Percentiles rank a stretch among this genome's conserved stretches.
Conservation (phyloP, 2,113 vertebrate genomes). For the Octodon degus region DNA sequence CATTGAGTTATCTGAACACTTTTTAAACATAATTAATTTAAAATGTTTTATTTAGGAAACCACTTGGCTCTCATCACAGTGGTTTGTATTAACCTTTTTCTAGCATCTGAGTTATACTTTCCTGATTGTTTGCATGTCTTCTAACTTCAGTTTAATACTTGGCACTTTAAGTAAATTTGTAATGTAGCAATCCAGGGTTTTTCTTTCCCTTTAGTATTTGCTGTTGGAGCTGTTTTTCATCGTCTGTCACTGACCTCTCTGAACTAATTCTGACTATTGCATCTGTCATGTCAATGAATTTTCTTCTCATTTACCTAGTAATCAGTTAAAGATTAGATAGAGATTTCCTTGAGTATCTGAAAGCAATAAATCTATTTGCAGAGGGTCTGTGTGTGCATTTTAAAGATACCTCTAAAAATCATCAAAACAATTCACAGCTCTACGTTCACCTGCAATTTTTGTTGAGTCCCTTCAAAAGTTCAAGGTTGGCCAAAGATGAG, state of each 20-base stretch:
- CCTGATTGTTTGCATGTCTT: not conserved
- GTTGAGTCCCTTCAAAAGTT: not conserved
- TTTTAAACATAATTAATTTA: not conserved
- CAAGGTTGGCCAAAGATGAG: not conserved
- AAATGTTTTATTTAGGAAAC: not conserved
- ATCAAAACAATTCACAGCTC: not conserved
- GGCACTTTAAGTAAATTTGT: not conserved
- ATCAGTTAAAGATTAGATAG: not conserved
- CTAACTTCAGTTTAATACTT: not conserved
- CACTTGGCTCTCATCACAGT: not conserved
- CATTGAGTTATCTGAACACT: not conserved
- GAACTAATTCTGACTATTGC: not conserved
- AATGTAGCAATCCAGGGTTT: not conserved
- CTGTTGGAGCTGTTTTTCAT: not conserved
- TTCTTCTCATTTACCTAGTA: not conserved
- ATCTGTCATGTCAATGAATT: not conserved
- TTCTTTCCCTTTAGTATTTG: not conserved
- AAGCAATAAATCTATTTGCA: not conserved
- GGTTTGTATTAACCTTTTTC: not conserved
- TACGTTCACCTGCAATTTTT: not conserved
- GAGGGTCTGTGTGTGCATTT: not conserved
- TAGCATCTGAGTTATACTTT: not conserved
- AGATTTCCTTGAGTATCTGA: not conserved
- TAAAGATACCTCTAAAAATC: not conserved
- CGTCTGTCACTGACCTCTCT: not conserved